Conservation (phyloP, 2,888 invertebrate genomes). For the Dioctria linearis region DNA sequence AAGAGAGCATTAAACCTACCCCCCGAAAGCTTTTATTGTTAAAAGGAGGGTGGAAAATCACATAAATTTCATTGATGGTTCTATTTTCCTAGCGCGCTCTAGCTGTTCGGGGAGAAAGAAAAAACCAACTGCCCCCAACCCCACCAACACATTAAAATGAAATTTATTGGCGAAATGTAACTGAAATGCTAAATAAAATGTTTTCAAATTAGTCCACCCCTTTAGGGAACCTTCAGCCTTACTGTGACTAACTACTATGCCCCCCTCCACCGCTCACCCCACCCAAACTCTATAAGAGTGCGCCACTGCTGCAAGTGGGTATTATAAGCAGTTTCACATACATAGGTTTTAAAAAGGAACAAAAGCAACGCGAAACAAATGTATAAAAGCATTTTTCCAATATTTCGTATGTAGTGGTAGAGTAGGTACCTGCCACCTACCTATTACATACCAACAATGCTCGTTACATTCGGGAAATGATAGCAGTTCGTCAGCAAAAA, state of each 20-base stretch:
- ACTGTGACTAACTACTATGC: background rate
- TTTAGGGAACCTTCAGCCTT: slow-evolving; percentile 7
- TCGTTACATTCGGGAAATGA: slow-evolving; percentile 34
- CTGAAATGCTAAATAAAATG: slow-evolving; percentile 57
- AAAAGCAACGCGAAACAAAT: slow-evolving; percentile 21
- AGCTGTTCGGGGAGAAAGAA: background rate
- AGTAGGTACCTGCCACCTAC: no score
- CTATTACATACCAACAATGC: background rate
- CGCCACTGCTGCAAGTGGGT: background rate
- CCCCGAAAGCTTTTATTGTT: slow-evolving; percentile 59
- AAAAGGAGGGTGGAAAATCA: slow-evolving; percentile 62
- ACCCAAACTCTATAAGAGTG: background rate
- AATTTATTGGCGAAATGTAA: slow-evolving; percentile 66
- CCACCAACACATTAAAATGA: slow-evolving; percentile 63
- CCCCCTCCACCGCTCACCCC: background rate
- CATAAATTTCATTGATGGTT: slow-evolving; percentile 68
- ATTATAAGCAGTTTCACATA: slow-evolving; percentile 10
- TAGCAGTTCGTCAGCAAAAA: slow-evolving; percentile 52
- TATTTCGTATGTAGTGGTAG: background rate
- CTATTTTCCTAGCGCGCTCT: slow-evolving; percentile 63
- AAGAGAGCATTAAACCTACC: slow-evolving; percentile 55
- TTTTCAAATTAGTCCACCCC: slow-evolving; percentile 54
- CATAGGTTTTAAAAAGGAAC: background rate
- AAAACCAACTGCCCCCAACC: slow-evolving; percentile 35
- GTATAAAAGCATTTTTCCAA: slow-evolving; percentile 41